Base-by-base conservation (phyloP, 1,140 invertebrate species). In the Drosophila mojavensis region DNA sequence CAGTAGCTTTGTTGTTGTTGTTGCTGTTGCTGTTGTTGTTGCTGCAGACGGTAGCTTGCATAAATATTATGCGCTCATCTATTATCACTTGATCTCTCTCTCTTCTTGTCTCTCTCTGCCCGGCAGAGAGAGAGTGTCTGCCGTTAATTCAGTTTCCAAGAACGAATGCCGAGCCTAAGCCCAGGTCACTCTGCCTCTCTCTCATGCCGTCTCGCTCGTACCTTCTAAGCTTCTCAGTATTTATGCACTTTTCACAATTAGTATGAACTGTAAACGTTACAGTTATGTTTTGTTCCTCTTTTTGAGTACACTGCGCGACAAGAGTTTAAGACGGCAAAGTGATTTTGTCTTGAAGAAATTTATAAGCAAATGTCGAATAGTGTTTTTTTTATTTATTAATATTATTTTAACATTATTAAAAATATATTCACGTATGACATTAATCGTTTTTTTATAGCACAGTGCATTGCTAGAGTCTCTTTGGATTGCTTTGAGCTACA, bases 61-160 rank as follows among this genome's bases (percentile, higher is more conserved):
- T 81, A 77, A 83, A 80, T 60, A 83, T 75, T 76, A 53, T 58
- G 39, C 63, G 43, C 75, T 81, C 88, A 89, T 89, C 83, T 54
- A 15, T 78, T 79, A 79, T 79, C 76, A 72, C 53, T 51, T 80
- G 69, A 88, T 83, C 83, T 88, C 83, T 88, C 69, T 59, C 75
- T 85, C 75, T 81, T 24, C 20, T 24, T 24, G 20, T 24, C 64
- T 54, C 33, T 51, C 15, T 26, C 55, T 66, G 67, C 66, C 73
- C n/a, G n/a, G n/a, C n/a, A n/a, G n/a, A n/a, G n/a, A n/a, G n/a
- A n/a, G n/a, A n/a, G n/a, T n/a, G n/a, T 26, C 55, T 66, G 67
- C 66, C 73, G 69, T 77, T 81, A 78, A 85, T 85, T 76, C 67
- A 15, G 59, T 61, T 69, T 28, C 41, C 61, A 61, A 75, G 58